Conservation (phyloP, 2,888 invertebrate species). For the Drosophila basisetae region DNA sequence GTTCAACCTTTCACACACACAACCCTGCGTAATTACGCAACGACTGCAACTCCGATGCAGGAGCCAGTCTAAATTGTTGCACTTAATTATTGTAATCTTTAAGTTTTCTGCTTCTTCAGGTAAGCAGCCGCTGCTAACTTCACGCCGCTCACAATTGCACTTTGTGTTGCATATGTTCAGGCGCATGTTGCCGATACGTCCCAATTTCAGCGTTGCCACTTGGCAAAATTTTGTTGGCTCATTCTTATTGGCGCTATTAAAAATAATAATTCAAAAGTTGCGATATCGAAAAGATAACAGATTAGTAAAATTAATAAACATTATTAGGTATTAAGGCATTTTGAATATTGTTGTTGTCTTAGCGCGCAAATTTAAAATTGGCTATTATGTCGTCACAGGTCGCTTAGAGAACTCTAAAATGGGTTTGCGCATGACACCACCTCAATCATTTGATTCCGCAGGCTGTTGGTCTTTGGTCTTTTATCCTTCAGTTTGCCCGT, state of each 20-base stretch:
- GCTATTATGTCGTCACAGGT: slow-evolving; percentile 28
- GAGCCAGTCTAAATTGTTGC: slow-evolving; percentile 52
- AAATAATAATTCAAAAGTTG: not conserved
- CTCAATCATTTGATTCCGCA: slow-evolving; percentile 20
- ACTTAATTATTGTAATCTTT: slow-evolving; percentile 51
- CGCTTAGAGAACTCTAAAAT: not conserved
- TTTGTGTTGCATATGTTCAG: slow-evolving; percentile 28
- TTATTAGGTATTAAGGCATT: not conserved
- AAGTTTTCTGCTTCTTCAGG: slow-evolving; percentile 42
- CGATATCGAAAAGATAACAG: not conserved
- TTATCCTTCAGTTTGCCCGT: slow-evolving; percentile 53
- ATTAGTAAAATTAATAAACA: not conserved
- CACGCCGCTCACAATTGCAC: slow-evolving; percentile 26
- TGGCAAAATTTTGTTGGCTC: not conserved
- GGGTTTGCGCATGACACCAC: slow-evolving; percentile 39
- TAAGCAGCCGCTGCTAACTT: slow-evolving; percentile 52
- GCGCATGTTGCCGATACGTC: not conserved
- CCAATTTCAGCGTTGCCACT: slow-evolving; percentile 33
- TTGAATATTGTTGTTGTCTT: not conserved
- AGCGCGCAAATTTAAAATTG: not conserved
- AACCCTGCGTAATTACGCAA: slow-evolving; percentile 64
- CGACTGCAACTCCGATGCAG: slow-evolving; percentile 67
- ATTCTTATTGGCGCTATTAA: slow-evolving; percentile 4
- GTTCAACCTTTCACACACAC: slow-evolving; percentile 22
- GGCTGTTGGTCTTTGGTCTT: slow-evolving; percentile 12